These are phyloP conservation scores for Lanius ludovicianus DNA, from an alignment of 2,113 vertebrate genomes.

Conservation along the genomic window DNA sequence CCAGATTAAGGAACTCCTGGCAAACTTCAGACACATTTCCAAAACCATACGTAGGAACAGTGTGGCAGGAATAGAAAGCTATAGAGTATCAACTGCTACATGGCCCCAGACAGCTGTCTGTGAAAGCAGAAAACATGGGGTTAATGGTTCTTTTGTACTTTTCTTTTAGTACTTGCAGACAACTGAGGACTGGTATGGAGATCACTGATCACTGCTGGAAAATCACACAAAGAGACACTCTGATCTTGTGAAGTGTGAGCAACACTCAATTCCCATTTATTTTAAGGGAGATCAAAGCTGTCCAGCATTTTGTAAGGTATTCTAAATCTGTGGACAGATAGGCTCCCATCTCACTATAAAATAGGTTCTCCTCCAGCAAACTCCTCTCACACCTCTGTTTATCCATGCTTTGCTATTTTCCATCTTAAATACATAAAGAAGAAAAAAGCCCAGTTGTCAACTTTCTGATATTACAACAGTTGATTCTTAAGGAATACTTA, in stretches of 20 bases:
- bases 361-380: not conserved
- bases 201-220: not conserved
- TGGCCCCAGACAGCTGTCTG: conserved; percentile 10
- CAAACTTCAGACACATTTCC: conserved; percentile 3
- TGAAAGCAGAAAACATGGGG: conserved; percentile 23
- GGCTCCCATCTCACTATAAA: not conserved
- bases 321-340: not conserved
- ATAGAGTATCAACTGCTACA: not conserved
- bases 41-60: not conserved
- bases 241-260: not conserved
- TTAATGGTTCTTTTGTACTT: not conserved
- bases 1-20: conserved; percentile 48
- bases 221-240: not conserved
- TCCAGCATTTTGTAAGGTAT: not conserved
- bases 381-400: not conserved
- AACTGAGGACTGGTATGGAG: not conserved
- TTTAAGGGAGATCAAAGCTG: not conserved
- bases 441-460: not conserved
- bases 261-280: not conserved
- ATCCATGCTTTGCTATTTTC: not conserved
- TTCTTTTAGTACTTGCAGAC: not conserved
- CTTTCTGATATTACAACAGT: not conserved
- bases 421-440: not conserved
- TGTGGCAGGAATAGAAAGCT: conserved; percentile 22
- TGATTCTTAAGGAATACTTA: not conserved